Percentiles rank a stretch among this genome's conserved stretches.
phyloP scores from a whole-genome alignment of 2,888 invertebrate species.

The Parnassius orleans region DNA sequence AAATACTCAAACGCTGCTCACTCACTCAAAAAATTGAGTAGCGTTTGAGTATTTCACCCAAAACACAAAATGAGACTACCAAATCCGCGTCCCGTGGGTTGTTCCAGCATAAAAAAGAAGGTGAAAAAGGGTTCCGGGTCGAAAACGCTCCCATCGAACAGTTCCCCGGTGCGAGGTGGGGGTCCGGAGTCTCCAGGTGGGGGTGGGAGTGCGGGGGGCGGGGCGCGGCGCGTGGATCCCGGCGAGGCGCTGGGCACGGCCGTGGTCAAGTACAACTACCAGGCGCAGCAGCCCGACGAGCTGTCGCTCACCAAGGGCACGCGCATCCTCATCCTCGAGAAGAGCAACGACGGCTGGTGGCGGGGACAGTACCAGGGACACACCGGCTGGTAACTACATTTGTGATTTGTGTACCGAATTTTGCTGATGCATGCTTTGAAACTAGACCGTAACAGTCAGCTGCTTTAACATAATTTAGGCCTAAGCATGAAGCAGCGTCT shows the following conservation, averaged over 20 bases:
- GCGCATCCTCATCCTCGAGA: conserved; percentile 96
- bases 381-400: conserved; percentile 73
- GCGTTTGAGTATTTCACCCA: too few relatives aligned
- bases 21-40: too few relatives aligned
- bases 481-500: too few relatives aligned
- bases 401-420: too few relatives aligned
- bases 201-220: conserved; percentile 32
- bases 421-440: too few relatives aligned
- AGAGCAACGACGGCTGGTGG: conserved; percentile 99
- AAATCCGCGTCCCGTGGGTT: too few relatives aligned
- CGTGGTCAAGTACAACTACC: conserved; percentile 96
- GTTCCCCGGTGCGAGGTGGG: conserved; percentile 90
- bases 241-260: conserved; percentile 93
- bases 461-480: too few relatives aligned
- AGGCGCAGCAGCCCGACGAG: conserved; percentile 97
- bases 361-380: conserved; percentile 89
- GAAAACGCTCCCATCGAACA: conserved; percentile 92
- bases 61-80: too few relatives aligned
- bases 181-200: conserved; percentile 46
- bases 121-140: conserved; percentile 91
- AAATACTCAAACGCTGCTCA: too few relatives aligned
- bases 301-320: conserved; percentile 96
- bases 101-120: conserved; percentile 90
- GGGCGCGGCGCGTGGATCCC: conserved; percentile 88
- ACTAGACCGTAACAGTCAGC: too few relatives aligned